Evolutionary conservation across 2,888 invertebrate genomes (phyloP).

Genomic region (Tiphia femorata): DNA sequence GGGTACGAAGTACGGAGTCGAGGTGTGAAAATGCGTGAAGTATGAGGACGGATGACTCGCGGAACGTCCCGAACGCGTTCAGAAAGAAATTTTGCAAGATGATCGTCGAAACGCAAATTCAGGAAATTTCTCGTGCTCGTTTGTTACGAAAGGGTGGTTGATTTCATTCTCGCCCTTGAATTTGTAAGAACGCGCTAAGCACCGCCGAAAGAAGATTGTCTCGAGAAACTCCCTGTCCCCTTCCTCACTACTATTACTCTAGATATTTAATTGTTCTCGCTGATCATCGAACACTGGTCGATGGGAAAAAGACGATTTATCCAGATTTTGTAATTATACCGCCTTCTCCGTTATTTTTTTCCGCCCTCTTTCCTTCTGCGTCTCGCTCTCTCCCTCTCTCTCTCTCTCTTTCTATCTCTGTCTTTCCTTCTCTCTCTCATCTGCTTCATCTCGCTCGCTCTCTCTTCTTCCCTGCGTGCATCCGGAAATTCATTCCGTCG

Average conservation of each 20-base stretch:
- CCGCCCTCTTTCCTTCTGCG: neutral
- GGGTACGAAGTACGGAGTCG: no score
- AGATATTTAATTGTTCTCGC: neutral
- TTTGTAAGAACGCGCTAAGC: no score
- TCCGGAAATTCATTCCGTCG: constrained; percentile 40
- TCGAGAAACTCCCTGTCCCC: no score
- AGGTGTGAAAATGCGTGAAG: no score
- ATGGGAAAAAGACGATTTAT: no score
- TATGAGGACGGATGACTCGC: constrained; percentile 7
- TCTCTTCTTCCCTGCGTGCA: constrained; percentile 34
- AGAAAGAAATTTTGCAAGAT: constrained; percentile 18
- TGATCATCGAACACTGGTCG: constrained; percentile 2
- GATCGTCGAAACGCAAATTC: constrained; percentile 25
- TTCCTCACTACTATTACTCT: no score
- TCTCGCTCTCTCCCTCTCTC: neutral
- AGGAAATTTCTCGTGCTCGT: no score
- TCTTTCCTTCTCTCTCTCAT: neutral
- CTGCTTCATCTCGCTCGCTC: neutral
- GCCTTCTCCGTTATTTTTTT: neutral
- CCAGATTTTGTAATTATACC: neutral
- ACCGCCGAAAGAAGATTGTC: no score
- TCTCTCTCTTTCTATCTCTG: neutral
- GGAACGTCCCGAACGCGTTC: constrained; percentile 12
- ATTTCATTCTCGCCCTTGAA: no score
- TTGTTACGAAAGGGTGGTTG: no score